These are phyloP conservation scores for Drosophila burlai DNA, from an alignment of 1,140 invertebrate species.

Conservation along the genomic window DNA sequence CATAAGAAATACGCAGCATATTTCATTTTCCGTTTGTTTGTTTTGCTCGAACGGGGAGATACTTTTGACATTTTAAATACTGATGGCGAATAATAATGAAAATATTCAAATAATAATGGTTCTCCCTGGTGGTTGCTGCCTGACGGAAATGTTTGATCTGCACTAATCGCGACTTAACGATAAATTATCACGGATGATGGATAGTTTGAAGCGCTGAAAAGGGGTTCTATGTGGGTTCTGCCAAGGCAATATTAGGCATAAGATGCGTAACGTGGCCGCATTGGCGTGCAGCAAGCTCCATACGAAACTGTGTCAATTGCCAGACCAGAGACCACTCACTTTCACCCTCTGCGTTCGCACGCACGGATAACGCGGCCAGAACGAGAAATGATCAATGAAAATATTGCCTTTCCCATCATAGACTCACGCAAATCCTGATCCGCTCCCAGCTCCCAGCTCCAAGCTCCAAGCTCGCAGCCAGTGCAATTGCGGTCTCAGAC, in stretches of 20 bases:
- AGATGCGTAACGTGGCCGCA: constrained; percentile 9
- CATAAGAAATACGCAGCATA: constrained; percentile 51
- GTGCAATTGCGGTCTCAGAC: constrained; percentile 49
- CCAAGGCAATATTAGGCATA: not conserved
- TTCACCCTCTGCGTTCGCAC: constrained; percentile 35
- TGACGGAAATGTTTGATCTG: constrained; percentile 30
- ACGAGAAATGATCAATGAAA: constrained; percentile 55
- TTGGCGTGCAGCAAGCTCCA: constrained; percentile 4
- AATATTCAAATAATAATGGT: constrained; percentile 38
- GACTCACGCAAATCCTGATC: constrained; percentile 41
- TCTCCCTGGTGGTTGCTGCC: constrained; percentile 9
- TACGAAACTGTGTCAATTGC: constrained; percentile 30
- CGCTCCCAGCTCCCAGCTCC: not conserved
- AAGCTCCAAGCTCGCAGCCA: constrained; percentile 12
- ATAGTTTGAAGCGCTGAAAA: not conserved
- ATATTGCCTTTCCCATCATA: constrained; percentile 60
- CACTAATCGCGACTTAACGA: constrained; percentile 28
- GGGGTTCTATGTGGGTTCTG: constrained; percentile 27
- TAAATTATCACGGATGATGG: constrained; percentile 42
- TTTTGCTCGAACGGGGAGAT: constrained; percentile 2
- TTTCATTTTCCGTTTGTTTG: constrained; percentile 37
- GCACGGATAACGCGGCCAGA: constrained; percentile 23
- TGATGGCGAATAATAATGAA: constrained; percentile 50
- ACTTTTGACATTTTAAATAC: constrained; percentile 49
- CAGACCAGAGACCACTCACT: constrained; percentile 9